Conservation (phyloP, 2,888 invertebrate species). For the Ennomos erosarius region DNA sequence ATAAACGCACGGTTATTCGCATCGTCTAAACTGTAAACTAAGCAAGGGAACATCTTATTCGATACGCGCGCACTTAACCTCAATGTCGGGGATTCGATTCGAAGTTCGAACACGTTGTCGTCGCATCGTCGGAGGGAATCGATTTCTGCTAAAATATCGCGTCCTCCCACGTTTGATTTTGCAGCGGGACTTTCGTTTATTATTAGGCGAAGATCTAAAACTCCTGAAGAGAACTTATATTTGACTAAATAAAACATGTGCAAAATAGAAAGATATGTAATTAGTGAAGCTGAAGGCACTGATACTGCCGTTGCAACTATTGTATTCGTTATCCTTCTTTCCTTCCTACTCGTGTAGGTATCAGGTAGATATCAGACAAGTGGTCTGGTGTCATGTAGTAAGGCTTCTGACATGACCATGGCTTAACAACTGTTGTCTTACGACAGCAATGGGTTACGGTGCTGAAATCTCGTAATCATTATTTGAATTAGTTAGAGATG, state of each 20-base stretch:
- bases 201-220: conserved; percentile 54
- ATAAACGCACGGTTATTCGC: conserved; percentile 25
- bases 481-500: no score
- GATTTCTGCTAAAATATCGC: conserved; percentile 70
- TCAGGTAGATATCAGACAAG: no score
- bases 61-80: conserved; percentile 71
- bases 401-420: no score
- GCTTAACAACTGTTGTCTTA: no score
- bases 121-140: conserved; percentile 63
- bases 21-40: conserved; percentile 22
- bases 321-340: no score
- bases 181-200: conserved; percentile 50
- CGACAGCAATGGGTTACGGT: no score
- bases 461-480: no score
- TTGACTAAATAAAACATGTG: conserved; percentile 3
- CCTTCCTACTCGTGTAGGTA: no score
- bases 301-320: no score
- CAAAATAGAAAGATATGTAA: conserved; percentile 1
- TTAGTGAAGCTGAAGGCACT: no score
- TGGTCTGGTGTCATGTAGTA: no score
- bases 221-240: conserved; percentile 7
- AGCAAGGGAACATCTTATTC: conserved; percentile 67
- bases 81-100: conserved; percentile 69
- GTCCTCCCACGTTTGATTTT: conserved; percentile 68
- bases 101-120: conserved; percentile 64